A percentile compares a stretch with the other conserved stretches of the same genome.
Conservation (phyloP, 2,113 vertebrate species). For the Alethe diademata region DNA sequence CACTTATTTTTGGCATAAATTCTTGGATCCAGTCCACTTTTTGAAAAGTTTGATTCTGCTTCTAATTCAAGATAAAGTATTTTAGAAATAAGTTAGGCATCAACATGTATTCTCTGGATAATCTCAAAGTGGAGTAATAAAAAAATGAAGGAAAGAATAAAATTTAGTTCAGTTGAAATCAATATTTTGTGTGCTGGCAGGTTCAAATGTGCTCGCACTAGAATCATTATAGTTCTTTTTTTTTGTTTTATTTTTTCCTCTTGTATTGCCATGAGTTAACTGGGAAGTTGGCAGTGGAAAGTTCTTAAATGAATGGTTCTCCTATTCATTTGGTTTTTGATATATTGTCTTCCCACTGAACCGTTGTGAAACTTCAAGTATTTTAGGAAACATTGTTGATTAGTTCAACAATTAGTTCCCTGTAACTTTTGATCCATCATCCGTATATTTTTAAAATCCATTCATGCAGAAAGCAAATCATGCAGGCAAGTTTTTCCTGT, state of each 20-base stretch:
- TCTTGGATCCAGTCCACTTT: not conserved
- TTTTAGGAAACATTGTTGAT: not conserved
- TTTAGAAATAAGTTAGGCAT: not conserved
- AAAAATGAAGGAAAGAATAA: not conserved
- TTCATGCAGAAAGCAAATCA: not conserved
- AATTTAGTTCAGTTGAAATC: not conserved
- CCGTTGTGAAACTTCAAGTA: not conserved
- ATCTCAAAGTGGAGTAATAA: not conserved
- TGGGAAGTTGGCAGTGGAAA: not conserved
- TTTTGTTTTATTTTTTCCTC: accelerated
- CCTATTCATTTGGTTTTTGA: not conserved
- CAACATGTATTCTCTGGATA: not conserved
- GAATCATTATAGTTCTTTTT: not conserved
- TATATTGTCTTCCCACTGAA: not conserved
- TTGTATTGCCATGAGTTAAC: not conserved
- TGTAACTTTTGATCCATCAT: not conserved
- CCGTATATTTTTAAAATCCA: not conserved
- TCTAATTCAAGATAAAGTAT: not conserved
- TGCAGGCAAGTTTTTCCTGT: not conserved
- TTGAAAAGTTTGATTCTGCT: not conserved
- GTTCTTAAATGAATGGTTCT: not conserved
- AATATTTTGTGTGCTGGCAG: not conserved
- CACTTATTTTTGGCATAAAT: not conserved
- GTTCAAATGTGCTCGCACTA: not conserved
- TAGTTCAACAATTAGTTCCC: not conserved